Evolutionary conservation across 2,113 vertebrate species (phyloP).

Genomic region (Chionomys nivalis): DNA sequence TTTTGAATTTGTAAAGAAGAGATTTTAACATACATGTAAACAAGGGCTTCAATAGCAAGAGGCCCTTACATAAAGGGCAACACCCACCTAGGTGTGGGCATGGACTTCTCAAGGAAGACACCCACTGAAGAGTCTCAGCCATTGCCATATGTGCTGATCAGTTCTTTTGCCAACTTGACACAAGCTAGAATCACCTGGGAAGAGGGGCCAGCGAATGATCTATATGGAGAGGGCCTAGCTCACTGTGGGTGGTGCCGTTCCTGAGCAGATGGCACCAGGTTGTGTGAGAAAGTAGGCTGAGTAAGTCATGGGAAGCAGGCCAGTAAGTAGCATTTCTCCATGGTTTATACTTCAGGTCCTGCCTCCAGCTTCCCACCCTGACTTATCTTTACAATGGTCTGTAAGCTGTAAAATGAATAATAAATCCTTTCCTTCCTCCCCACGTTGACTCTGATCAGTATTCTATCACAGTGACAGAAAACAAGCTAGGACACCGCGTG

Average conservation of each 20-base stretch:
- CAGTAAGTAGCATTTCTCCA: background rate
- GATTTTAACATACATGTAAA: background rate
- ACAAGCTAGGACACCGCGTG: background rate
- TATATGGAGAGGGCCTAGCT: too few relatives aligned
- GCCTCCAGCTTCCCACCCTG: background rate
- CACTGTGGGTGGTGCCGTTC: background rate
- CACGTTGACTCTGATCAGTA: background rate
- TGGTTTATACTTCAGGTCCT: background rate
- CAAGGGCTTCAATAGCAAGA: background rate
- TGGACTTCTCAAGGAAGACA: background rate
- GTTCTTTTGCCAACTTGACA: background rate
- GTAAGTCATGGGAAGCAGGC: background rate
- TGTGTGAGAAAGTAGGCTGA: background rate
- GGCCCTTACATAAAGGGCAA: background rate
- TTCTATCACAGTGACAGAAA: background rate
- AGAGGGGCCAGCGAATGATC: background rate
- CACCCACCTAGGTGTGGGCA: too few relatives aligned
- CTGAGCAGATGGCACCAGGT: background rate
- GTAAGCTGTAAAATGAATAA: background rate
- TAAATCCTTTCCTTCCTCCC: background rate
- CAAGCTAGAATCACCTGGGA: background rate
- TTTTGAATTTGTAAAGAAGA: background rate
- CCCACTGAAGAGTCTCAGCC: background rate
- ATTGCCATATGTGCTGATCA: background rate
- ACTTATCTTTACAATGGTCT: background rate